These are phyloP conservation scores for Portevinia maculata DNA, from an alignment of 2,888 invertebrate genomes.

Conservation along the genomic window DNA sequence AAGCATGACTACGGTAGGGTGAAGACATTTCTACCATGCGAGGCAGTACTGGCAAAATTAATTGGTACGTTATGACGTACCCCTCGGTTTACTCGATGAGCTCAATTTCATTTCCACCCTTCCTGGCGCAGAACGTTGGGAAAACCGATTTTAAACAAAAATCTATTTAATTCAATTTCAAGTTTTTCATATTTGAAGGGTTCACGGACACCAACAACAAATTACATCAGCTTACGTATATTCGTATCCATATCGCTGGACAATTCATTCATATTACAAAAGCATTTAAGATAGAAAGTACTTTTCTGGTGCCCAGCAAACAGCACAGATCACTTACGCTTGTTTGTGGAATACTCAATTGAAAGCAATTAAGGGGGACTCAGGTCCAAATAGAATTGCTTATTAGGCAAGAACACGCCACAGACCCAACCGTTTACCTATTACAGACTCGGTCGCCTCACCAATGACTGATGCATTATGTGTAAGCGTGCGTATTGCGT, in stretches of 20 bases:
- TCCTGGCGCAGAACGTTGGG: constrained; percentile 2
- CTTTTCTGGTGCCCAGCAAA: neutral
- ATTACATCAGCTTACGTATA: neutral
- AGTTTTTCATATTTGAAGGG: constrained; percentile 10
- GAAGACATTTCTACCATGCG: constrained; percentile 31
- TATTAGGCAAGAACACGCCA: constrained; percentile 22
- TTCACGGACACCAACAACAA: neutral
- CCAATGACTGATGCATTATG: constrained; percentile 32
- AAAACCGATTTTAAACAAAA: neutral
- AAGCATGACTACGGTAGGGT: constrained; percentile 13
- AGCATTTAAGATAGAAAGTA: constrained; percentile 47
- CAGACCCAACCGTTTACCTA: constrained; percentile 1
- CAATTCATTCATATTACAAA: constrained; percentile 23
- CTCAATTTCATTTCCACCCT: neutral
- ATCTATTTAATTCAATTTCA: constrained; percentile 3
- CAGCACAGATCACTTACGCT: constrained; percentile 34
- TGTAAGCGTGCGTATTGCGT: neutral
- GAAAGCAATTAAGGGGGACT: constrained; percentile 33
- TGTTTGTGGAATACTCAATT: constrained; percentile 34
- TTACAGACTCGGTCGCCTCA: constrained; percentile 4
- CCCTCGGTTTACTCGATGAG: neutral
- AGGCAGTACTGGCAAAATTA: constrained; percentile 22
- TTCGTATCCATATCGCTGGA: neutral
- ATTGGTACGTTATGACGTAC: constrained; percentile 23
- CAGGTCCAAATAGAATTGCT: constrained; percentile 14